Conservation (phyloP, 2,888 invertebrate genomes). For the Erebia ligea region DNA sequence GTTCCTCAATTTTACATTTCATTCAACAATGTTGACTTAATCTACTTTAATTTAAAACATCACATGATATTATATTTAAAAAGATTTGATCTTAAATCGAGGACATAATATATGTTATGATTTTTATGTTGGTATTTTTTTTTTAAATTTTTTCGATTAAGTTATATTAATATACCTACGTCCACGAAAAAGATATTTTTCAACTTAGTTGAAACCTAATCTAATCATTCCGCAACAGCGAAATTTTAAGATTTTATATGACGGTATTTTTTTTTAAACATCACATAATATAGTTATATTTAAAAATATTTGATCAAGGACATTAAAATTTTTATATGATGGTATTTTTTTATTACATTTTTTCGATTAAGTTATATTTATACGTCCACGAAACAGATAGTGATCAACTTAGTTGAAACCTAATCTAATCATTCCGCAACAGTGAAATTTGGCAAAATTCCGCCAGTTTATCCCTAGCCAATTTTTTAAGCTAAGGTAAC, state of each 20-base stretch:
- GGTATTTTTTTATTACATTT: neutral
- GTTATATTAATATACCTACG: neutral
- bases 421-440: no score
- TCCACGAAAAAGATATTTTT: no score
- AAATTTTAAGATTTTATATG: no score
- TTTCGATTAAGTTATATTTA: neutral
- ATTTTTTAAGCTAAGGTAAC: neutral
- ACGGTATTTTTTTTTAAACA: no score
- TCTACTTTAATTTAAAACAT: neutral
- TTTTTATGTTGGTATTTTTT: neutral
- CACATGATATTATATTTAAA: neutral
- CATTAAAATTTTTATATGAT: neutral
- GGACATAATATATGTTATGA: neutral
- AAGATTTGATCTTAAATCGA: neutral
- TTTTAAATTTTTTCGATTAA: neutral
- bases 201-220: no score
- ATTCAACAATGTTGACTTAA: neutral
- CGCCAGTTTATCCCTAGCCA: neutral
- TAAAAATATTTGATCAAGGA: neutral
- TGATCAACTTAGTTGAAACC: no score
- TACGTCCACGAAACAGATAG: no score
- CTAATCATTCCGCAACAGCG: no score
- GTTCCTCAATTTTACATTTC: neutral
- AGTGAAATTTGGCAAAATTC: no score
- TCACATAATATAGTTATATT: neutral